A percentile compares a stretch with the other conserved stretches of the same genome.
These are phyloP conservation scores for Folsomia candida DNA, from an alignment of 2,888 invertebrate species.

Conservation along the genomic window DNA sequence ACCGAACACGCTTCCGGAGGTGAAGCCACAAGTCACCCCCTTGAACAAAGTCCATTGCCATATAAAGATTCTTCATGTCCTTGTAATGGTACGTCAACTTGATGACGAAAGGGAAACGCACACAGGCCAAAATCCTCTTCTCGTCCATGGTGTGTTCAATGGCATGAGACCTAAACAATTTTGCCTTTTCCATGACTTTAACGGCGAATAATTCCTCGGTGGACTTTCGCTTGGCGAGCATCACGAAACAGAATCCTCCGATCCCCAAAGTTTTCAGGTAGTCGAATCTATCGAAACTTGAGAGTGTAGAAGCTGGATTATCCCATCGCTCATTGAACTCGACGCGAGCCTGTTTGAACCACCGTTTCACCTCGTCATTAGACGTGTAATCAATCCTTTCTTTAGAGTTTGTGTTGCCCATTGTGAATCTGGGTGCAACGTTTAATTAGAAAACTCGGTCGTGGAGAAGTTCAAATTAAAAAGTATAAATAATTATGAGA, in stretches of 20 bases:
- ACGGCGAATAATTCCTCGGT: not conserved
- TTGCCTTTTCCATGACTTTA: not conserved
- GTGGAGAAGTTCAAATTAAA: too few species aligned
- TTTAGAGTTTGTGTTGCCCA: too few species aligned
- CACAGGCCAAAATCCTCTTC: conserved; percentile 97
- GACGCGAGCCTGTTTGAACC: too few species aligned
- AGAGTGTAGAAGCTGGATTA: not conserved
- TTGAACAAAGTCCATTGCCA: conserved; percentile 98
- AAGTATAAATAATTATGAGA: too few species aligned
- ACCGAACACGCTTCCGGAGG: conserved; percentile 92
- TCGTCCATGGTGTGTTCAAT: conserved; percentile 99
- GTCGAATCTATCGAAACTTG: not conserved
- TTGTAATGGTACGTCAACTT: conserved; percentile 74
- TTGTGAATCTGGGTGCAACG: too few species aligned
- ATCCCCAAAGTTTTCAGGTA: not conserved
- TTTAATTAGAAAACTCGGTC: too few species aligned
- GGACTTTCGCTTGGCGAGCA: not conserved
- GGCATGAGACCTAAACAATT: not conserved
- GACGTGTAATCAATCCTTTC: too few species aligned
- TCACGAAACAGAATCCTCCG: not conserved
- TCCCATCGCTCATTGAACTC: not conserved
- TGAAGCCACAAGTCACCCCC: conserved; percentile 99
- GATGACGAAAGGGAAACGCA: conserved; percentile 97
- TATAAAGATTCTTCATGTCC: conserved; percentile 98
- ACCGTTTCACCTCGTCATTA: too few species aligned